phyloP scores from a whole-genome alignment of 2,113 vertebrate genomes.

The Phylloscopus trochiloides region DNA sequence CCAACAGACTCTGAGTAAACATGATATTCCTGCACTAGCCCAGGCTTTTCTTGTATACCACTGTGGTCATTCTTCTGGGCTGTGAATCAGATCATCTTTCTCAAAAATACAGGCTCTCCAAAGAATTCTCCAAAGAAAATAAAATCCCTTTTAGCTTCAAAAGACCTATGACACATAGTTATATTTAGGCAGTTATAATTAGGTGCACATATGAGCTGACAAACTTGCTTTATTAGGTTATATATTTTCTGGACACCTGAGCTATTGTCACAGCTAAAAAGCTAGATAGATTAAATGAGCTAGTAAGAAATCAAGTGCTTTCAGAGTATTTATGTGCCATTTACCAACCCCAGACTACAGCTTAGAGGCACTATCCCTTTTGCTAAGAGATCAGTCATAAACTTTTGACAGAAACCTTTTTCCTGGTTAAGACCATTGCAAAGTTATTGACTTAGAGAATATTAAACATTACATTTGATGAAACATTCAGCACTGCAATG shows the following conservation, averaged over 20 bases:
- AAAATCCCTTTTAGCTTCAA: background rate
- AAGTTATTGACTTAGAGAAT: background rate
- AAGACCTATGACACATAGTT: background rate
- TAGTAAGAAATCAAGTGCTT: background rate
- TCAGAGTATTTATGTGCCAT: background rate
- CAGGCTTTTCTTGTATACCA: background rate
- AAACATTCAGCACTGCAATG: background rate
- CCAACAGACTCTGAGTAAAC: background rate
- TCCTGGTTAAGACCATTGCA: background rate
- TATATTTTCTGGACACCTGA: background rate
- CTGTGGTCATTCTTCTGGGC: background rate
- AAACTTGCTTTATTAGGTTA: background rate
- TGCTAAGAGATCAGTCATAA: background rate
- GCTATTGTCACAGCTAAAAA: background rate
- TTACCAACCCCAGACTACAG: background rate
- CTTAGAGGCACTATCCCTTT: background rate
- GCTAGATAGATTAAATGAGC: background rate
- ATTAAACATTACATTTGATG: background rate
- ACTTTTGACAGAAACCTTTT: background rate
- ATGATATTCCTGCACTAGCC: background rate
- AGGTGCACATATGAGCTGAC: background rate
- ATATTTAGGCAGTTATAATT: background rate
- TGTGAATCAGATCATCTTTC: background rate
- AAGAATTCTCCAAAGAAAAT: background rate
- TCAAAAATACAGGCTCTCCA: background rate